Conservation (phyloP, 2,113 vertebrate species). For the Nothocercus nigrocapillus region DNA sequence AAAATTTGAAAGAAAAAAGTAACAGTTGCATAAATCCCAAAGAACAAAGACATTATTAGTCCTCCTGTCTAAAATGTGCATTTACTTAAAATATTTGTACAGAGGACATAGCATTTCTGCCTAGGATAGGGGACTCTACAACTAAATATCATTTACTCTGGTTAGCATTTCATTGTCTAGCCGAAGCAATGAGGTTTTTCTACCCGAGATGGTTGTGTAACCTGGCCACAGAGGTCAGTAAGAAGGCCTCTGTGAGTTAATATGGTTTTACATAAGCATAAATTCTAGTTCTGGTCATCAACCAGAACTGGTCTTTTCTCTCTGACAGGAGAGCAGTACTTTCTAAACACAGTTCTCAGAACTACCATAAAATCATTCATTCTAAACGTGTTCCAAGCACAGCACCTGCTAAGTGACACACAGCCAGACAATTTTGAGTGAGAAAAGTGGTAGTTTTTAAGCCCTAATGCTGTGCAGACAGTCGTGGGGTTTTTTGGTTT, state of each 20-base stretch:
- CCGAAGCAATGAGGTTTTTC: background rate
- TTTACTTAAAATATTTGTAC: conserved; percentile 43
- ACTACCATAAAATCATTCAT: background rate
- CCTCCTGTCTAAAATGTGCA: background rate
- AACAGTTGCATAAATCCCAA: background rate
- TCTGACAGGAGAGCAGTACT: background rate
- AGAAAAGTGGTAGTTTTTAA: background rate
- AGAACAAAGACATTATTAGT: background rate
- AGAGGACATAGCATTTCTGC: background rate
- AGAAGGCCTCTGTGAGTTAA: background rate
- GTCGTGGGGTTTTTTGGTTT: background rate
- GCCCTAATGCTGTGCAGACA: background rate
- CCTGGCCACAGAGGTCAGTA: background rate
- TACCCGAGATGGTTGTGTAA: background rate
- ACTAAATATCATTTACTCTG: conserved; percentile 34
- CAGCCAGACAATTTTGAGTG: background rate
- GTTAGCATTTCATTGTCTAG: conserved; percentile 17
- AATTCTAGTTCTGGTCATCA: background rate
- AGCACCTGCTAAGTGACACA: background rate
- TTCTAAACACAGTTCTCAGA: background rate
- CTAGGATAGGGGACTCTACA: background rate
- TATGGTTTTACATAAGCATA: background rate
- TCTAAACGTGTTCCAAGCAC: background rate
- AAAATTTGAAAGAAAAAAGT: background rate
- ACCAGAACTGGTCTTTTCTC: background rate